Percentiles rank a stretch among this genome's conserved stretches.
phyloP scores from a whole-genome alignment of 1,140 invertebrate genomes.

The Heterodera carotae region DNA sequence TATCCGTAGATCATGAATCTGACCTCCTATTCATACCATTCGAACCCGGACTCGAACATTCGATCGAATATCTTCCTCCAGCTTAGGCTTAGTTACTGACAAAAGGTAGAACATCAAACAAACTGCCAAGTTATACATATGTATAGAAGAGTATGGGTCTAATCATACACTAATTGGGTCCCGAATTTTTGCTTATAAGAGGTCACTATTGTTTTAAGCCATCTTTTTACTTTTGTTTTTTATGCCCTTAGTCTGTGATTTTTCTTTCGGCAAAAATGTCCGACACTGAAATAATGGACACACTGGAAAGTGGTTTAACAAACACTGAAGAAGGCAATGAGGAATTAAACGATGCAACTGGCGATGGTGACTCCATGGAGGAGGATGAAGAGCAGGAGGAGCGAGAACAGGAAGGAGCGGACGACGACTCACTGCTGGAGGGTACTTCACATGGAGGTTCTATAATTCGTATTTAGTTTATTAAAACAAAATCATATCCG shows the following conservation, averaged over 20 bases:
- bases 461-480: neutral
- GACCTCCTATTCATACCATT: too few relatives aligned
- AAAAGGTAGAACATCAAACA: too few relatives aligned
- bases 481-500: neutral
- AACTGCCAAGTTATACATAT: too few relatives aligned
- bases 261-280: slow-evolving; percentile 5
- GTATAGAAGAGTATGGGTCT: too few relatives aligned
- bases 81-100: too few relatives aligned
- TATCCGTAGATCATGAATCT: too few relatives aligned
- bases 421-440: slow-evolving; percentile 5
- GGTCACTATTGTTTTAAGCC: too few relatives aligned
- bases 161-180: too few relatives aligned
- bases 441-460: neutral
- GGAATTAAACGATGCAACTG: neutral
- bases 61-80: too few relatives aligned
- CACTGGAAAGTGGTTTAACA: neutral
- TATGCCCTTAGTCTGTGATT: neutral
- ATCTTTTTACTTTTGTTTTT: neutral
- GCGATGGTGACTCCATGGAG: slow-evolving; percentile 18
- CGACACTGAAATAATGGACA: slow-evolving; percentile 18
- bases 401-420: slow-evolving; percentile 9
- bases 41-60: too few relatives aligned
- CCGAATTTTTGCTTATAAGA: too few relatives aligned
- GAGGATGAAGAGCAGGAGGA: slow-evolving; percentile 28
- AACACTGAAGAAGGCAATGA: neutral